Evolutionary conservation across 1,140 invertebrate genomes (phyloP).

Genomic region (Plodia interpunctella): DNA sequence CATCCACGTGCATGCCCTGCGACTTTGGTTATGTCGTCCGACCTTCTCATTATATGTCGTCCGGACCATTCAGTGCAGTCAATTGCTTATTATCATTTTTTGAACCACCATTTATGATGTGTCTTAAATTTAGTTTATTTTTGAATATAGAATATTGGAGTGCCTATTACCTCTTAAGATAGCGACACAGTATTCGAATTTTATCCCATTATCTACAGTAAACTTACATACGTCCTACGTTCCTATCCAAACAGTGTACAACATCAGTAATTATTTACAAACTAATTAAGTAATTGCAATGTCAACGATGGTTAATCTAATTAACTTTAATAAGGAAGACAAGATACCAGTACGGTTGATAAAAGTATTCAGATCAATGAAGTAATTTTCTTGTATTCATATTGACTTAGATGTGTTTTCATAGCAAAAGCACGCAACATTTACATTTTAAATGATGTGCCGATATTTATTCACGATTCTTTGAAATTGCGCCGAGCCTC

Average conservation of each 20-base stretch:
- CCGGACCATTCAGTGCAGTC: too few species aligned
- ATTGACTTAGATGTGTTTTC: constrained; percentile 26
- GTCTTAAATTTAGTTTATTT: too few species aligned
- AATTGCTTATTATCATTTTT: too few species aligned
- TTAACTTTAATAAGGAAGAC: constrained; percentile 1
- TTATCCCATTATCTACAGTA: not conserved
- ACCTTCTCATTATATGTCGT: too few species aligned
- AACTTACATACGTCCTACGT: not conserved
- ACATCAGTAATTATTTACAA: constrained; percentile 1
- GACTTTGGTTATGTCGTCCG: too few species aligned
- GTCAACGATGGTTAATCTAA: not conserved
- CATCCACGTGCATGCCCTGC: too few species aligned
- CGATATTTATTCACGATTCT: constrained; percentile 33
- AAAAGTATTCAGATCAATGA: constrained; percentile 26
- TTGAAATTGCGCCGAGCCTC: constrained; percentile 26
- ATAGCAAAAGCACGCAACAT: constrained; percentile 33
- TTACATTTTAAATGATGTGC: constrained; percentile 43
- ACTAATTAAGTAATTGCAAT: not conserved
- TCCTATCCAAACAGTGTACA: not conserved
- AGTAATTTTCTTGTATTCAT: constrained; percentile 29
- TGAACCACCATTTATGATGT: too few species aligned
- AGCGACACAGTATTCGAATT: too few species aligned
- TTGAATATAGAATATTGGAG: too few species aligned
- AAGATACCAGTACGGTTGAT: constrained; percentile 9
- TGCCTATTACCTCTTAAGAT: too few species aligned